Evolutionary conservation across 2,113 vertebrate genomes (phyloP), one percentile per base, ranked within the genome.

Genomic region (Ptilorrhoa leucosticta): DNA sequence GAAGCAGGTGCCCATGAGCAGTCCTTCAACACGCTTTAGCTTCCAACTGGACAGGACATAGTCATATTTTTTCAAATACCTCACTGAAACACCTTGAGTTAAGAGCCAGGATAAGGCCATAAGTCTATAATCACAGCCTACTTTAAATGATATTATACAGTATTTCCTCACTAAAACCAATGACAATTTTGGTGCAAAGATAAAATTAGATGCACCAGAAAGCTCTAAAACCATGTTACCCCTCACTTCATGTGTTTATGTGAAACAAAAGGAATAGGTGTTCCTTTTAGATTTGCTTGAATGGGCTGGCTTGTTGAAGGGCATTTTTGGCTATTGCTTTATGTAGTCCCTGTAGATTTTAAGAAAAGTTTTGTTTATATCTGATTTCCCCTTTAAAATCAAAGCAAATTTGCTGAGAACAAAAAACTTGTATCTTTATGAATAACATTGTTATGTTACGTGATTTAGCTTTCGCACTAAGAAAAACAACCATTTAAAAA

Each of bases 401-500:
- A 93, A 95, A 96, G 56, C 71, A 75, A 89, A 95, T 87, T 79
- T 76, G 8, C 53, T 53, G 45, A 57, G 48, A 96, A 94, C 28
- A 58, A 61, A 93, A 84, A 73, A 4, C 24, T 50, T 33, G 0
- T 39, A 70, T 73, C n/a, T 83, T 96, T 84, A 66, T 85, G 79
- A 93, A 77, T 64, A 95, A 45, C 71, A 37, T 50, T 5, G 12
- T 75, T 93, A 47, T n/a, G 30, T 92, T 92, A 22, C 2, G 6
- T 69, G 78, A 90, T 93, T 95, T 88, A 80, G 76, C 64, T 87
- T 80, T 94, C 91, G 93, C 58, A 94, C 83, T 79, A 97, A 97
- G 93, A 96, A 95, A 71, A 94, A 56, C 83, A 63, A 83, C 87
- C 94, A 97, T 97, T 97, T 96, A 96, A 96, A 97, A 98, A 97